phyloP scores from a whole-genome alignment of 2,888 invertebrate species.

The Aphodius granarius region DNA sequence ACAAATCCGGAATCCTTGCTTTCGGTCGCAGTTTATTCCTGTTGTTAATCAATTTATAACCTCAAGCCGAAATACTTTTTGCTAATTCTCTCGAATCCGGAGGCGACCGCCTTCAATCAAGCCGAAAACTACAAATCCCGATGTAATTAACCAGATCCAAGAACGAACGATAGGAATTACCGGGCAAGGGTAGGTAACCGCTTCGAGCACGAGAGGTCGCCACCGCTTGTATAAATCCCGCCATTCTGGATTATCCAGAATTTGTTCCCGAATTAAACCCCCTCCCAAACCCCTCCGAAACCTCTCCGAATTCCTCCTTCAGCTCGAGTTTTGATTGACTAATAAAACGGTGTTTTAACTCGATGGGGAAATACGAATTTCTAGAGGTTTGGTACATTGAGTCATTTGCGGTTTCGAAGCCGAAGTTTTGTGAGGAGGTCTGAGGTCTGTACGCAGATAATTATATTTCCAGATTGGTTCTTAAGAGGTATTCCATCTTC shows the following conservation, averaged over 20 bases:
- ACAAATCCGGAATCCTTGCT: neutral
- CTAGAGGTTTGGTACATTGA: neutral
- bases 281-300: no score
- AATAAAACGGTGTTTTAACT: neutral
- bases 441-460: neutral
- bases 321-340: constrained; percentile 2
- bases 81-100: neutral
- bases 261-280: neutral
- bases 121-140: constrained; percentile 5
- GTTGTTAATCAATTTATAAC: neutral
- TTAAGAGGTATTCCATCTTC: neutral
- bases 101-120: neutral
- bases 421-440: no score
- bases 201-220: neutral
- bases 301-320: no score
- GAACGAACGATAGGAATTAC: neutral
- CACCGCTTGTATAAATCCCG: neutral
- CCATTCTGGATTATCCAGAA: neutral
- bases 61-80: neutral
- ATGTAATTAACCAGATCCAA: constrained; percentile 7
- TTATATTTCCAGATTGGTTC: neutral
- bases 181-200: neutral
- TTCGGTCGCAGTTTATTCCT: neutral
- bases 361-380: neutral
- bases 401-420: neutral